These are phyloP conservation scores for Pseudachorutes palmiensis DNA, from an alignment of 1,140 invertebrate species.

Conservation along the genomic window DNA sequence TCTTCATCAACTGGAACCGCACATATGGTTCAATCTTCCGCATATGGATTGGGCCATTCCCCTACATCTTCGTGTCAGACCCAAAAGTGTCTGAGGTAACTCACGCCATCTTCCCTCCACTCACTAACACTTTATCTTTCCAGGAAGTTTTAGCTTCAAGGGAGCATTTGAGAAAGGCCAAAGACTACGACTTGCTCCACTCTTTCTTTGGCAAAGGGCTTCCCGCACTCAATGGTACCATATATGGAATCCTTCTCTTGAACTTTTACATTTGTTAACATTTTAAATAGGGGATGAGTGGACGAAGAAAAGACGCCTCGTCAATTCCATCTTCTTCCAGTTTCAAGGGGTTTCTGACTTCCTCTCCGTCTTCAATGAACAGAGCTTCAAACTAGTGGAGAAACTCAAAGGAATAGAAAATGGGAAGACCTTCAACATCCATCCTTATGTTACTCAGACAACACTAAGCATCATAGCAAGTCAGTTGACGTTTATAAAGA, in stretches of 20 bases:
- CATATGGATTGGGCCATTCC: conserved; percentile 25
- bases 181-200: conserved; percentile 61
- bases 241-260: no score
- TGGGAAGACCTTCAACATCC: conserved; percentile 54
- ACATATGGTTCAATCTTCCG: conserved; percentile 28
- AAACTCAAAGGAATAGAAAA: conserved; percentile 52
- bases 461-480: conserved; percentile 76
- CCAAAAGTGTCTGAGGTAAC: conserved; percentile 36
- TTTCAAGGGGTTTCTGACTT: conserved; percentile 81
- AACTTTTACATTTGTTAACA: no score
- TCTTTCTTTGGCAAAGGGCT: conserved; percentile 47
- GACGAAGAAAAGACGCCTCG: conserved; percentile 64
- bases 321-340: conserved; percentile 85
- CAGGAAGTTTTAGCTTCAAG: conserved; percentile 59
- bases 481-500: no score
- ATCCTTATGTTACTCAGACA: conserved; percentile 55
- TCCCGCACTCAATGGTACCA: conserved; percentile 19
- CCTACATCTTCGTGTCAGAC: conserved; percentile 24
- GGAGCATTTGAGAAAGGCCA: conserved; percentile 62
- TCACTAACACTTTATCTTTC: conserved; percentile 7
- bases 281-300: no score
- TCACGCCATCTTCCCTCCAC: conserved; percentile 17
- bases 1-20: conserved; percentile 9
- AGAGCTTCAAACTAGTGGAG: conserved; percentile 56
- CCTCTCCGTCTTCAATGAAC: conserved; percentile 68